Evolutionary conservation across 2,888 invertebrate species (phyloP), one percentile per base, ranked within the genome.

Genomic region (Brachyptera putata): DNA sequence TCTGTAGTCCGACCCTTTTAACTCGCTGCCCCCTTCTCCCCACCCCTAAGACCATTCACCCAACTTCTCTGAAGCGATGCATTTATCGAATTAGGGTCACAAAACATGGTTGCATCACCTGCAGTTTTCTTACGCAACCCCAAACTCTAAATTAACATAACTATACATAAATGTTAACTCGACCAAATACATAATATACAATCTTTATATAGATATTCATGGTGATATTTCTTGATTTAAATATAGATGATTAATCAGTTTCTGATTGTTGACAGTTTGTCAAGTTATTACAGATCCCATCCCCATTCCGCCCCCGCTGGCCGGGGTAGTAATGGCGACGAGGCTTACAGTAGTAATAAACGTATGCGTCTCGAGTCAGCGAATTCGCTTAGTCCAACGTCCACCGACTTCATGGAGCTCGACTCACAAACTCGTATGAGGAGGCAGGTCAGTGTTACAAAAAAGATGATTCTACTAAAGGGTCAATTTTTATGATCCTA

Each of bases 251-350:
- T 34, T 34, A 7, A n/a, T n/a, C n/a, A n/a, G n/a, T n/a, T n/a
- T n/a, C n/a, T n/a, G n/a, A n/a, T n/a, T n/a, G n/a, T n/a, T n/a
- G n/a, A 36, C 59, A 63, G 60, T 30, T 30, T 63, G 60, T 49
- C 57, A 16, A 50, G 55, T 7, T 63, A 57, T 60, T 61, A 48
- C 39, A 55, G 61, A 24, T 48, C 58, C 11, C 59, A 57, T 21
- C 30, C 36, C 21, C 14, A 14, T 7, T 39, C 30, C 18, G 59
- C 57, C 25, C 13, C 21, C 13, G 61, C 61, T 1, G 37, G 46
- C 2, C 41, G 64, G 46, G 37, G 61, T 11, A 61, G 61, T 62
- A 63, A 65, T 61, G 61, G 66, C 59, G 66, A 66, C 39, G 67
- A 65, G 46, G 60, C 60, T 58, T 56, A 61, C 62, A 18, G 61